Base-by-base conservation (phyloP, 2,888 invertebrate genomes). In the Drosophila lutescens region DNA sequence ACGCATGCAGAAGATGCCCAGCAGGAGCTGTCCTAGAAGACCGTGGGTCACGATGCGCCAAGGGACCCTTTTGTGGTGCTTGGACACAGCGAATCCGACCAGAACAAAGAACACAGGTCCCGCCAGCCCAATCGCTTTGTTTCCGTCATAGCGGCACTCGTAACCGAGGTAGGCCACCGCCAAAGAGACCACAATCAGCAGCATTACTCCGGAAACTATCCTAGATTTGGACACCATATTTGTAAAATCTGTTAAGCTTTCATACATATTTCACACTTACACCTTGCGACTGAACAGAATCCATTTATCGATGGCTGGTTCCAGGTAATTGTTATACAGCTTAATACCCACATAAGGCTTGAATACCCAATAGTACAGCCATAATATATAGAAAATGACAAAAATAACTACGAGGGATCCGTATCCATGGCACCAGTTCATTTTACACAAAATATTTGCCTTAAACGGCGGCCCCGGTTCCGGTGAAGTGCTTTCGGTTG, bases 31-130 rank as follows among this genome's bases (percentile, higher is more conserved):
- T 1, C 97, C 91, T 0, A 95, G 92, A 10, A 98, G 91, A 0
- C 98, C 98, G 89, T 95, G 94, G 9, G 95, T 84, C 0, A 98
- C 96, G 0, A 96, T 95, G 2, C 95, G 93, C 98, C 97, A 97
- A 67, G 94, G 94, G 1, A 97, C 93, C 93, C 79, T 92, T 90
- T 51, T 91, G 82, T 26, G 94, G 93, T 94, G 91, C 71, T 93
- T 93, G 0, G 95, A 95, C 74, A 94, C 93, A 8, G 94, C 17
- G 82, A 93, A 94, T 20, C 95, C 94, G n/a, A 94, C 74, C 0
- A 93, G 8, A 12, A 79, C 20, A 8, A 78, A 79, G 0, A 20
- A 0, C 1, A 62, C 1, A 0, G 78, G 78, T n/a, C 46, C 78
- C 4, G 12, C 0, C 4, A 78, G 4, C 7, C 76, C 78, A 4